A percentile compares a stretch with the other conserved stretches of the same genome.
Conservation (phyloP, 2,888 invertebrate species). For the Heliconius sara region DNA sequence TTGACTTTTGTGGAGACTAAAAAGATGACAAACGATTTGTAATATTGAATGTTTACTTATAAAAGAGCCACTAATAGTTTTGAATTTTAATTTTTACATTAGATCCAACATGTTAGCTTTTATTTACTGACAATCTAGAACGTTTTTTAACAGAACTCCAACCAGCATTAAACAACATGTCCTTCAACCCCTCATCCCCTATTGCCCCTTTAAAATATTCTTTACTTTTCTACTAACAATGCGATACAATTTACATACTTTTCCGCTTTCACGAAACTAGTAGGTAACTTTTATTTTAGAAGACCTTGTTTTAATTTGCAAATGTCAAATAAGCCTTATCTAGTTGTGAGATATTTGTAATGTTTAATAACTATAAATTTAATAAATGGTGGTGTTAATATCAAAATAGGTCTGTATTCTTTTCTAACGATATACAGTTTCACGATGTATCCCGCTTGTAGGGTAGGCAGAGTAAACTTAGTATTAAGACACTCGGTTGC, state of each 20-base stretch:
- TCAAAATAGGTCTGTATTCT: too few species aligned
- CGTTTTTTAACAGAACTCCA: slow-evolving; percentile 18
- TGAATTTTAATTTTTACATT: neutral
- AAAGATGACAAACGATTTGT: slow-evolving; percentile 14
- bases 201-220: slow-evolving; percentile 34
- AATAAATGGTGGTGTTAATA: too few species aligned
- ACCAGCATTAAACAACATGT: slow-evolving; percentile 36
- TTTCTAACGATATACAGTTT: too few species aligned
- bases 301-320: slow-evolving; percentile 15
- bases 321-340: neutral
- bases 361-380: too few species aligned
- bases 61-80: neutral
- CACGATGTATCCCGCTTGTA: too few species aligned
- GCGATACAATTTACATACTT: slow-evolving; percentile 34
- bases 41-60: neutral
- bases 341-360: neutral
- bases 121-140: neutral
- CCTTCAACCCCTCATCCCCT: slow-evolving; percentile 25
- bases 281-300: slow-evolving; percentile 9
- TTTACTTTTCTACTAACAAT: slow-evolving; percentile 32
- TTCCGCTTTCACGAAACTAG: slow-evolving; percentile 21
- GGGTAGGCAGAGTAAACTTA: too few species aligned
- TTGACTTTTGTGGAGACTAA: slow-evolving; percentile 3
- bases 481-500: too few species aligned
- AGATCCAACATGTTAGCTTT: neutral